phyloP scores from a whole-genome alignment of 2,888 invertebrate genomes.

The Thereva unica region DNA sequence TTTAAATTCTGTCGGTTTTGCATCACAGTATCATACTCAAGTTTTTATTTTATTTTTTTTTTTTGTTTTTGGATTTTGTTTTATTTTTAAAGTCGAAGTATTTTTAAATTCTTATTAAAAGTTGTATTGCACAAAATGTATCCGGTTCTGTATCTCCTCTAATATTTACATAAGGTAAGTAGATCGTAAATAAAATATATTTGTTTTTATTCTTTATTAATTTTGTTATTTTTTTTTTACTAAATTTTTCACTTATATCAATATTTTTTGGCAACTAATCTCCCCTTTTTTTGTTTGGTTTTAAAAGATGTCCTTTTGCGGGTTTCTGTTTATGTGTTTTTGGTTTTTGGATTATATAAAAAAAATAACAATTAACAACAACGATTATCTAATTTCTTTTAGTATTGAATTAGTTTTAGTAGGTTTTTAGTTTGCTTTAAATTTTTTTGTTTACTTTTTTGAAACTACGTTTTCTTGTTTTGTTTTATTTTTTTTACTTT shows the following conservation, averaged over 20 bases:
- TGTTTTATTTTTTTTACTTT: no score
- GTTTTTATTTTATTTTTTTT: constrained; percentile 1
- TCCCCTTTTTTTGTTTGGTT: neutral
- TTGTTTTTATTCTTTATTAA: constrained; percentile 8
- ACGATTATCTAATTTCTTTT: constrained; percentile 24
- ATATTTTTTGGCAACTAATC: neutral
- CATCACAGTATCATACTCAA: constrained; percentile 22
- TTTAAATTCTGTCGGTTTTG: constrained; percentile 9
- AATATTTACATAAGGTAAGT: no score
- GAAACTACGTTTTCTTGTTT: no score
- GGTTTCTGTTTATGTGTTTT: neutral
- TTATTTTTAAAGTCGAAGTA: constrained; percentile 2
- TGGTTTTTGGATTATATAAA: constrained; percentile 25
- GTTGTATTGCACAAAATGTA: no score
- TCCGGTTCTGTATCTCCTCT: no score
- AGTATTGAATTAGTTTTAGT: constrained; percentile 19
- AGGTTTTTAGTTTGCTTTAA: constrained; percentile 3
- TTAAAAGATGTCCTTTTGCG: neutral
- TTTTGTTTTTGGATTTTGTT: neutral
- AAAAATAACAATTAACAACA: constrained; percentile 38
- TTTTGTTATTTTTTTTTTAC: neutral
- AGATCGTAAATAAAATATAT: constrained; percentile 28
- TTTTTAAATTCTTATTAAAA: no score
- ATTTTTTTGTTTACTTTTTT: neutral
- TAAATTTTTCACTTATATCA: neutral